These are phyloP conservation scores for Enteromius radiatus DNA, from an alignment of 2,797 vertebrate species.

Conservation along the genomic window DNA sequence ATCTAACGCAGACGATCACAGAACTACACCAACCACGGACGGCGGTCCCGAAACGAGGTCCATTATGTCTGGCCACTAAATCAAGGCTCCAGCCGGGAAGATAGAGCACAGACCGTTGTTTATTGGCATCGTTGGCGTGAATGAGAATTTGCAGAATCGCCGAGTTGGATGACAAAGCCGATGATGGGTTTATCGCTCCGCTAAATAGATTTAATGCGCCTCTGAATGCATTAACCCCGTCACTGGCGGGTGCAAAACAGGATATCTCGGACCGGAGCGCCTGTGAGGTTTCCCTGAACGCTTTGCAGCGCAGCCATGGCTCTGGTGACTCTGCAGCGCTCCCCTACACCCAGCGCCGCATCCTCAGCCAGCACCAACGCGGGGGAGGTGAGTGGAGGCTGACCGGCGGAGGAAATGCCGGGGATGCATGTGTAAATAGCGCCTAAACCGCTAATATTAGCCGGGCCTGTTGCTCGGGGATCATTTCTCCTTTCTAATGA, in stretches of 20 bases:
- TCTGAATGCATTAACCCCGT: slow-evolving; percentile 62
- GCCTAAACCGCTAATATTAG: slow-evolving; percentile 10
- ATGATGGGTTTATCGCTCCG: slow-evolving; percentile 60
- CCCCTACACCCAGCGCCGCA: slow-evolving; percentile 93
- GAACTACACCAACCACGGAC: slow-evolving; percentile 48
- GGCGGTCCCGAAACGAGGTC: slow-evolving; percentile 35
- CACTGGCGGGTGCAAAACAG: slow-evolving; percentile 58
- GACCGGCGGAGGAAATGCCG: slow-evolving; percentile 20
- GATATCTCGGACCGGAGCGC: slow-evolving; percentile 62
- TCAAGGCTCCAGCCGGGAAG: slow-evolving; percentile 9
- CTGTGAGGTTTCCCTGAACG: slow-evolving; percentile 49
- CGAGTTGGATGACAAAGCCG: slow-evolving; percentile 55
- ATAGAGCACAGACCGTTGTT: slow-evolving; percentile 18
- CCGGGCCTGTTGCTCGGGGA: slow-evolving; percentile 24
- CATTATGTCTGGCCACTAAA: slow-evolving; percentile 31
- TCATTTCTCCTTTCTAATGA: neutral
- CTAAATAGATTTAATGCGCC: slow-evolving; percentile 68
- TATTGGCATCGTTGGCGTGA: slow-evolving; percentile 34
- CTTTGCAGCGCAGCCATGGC: slow-evolving; percentile 79
- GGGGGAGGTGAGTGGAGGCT: slow-evolving; percentile 85
- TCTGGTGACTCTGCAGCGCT: slow-evolving; percentile 94
- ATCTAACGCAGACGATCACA: slow-evolving; percentile 45
- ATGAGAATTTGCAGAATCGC: slow-evolving; percentile 43
- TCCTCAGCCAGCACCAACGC: slow-evolving; percentile 88
- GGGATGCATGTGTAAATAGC: slow-evolving; percentile 30